Base-by-base conservation (phyloP, 1,140 invertebrate genomes). In the Oedothorax gibbosus region DNA sequence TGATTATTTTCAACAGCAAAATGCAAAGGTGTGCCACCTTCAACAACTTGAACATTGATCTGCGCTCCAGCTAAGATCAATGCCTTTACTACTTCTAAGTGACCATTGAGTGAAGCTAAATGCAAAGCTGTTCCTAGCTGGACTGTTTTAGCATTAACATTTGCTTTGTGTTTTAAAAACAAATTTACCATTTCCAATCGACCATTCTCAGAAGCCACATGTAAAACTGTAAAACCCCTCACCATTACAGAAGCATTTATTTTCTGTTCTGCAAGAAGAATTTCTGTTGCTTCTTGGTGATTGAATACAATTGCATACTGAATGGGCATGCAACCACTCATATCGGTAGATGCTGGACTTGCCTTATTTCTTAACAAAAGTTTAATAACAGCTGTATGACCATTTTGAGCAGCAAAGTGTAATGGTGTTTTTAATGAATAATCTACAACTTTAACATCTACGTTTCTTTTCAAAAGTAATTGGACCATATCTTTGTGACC, bases 401-500 rank as follows among this genome's bases (percentile, higher is more conserved):
- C 85, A 54, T 86, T 86, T 75, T 72, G 7, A 11, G 65, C 86
- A 6, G 73, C 85, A 21, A 86, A 4, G 14, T 86, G 82, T 7
- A 86, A 54, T 4, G 85, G 82, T 14, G 83, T 85, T 62, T 65
- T 15, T 5, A 11, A 7, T 7, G 14, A 21, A 18, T 76, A 50
- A 20, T 73, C 57, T 11, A n/a, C 35, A 69, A 65, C 50, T 3
- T 85, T 66, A 75, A 60, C 50, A 7, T 50, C n/a, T 11, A 20
- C 10, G 15, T n/a, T 5, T 77, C 78, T 15, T 54, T 66, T 11
- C 5, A 85, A 49, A n/a, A 85, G 14, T 51, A 53, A 85, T 11
- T 14, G 7, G 8, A 85, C 54, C 15, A 85, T 51, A 49, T 68
- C 50, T 78, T 49, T 56, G 0, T 50, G 14, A 12, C 60, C 82